phyloP scores from a whole-genome alignment of 2,113 vertebrate species.

The Canis aureus region DNA sequence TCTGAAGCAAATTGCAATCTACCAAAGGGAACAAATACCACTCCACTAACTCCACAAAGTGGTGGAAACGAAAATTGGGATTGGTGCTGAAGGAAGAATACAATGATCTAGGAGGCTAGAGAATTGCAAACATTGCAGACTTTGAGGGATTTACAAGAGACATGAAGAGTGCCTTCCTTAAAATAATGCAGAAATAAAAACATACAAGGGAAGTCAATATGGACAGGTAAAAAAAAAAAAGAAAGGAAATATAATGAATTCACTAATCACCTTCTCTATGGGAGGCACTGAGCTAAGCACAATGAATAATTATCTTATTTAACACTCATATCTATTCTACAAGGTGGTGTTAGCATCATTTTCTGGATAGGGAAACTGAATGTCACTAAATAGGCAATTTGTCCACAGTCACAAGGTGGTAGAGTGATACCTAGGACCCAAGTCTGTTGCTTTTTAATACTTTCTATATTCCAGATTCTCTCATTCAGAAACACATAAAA shows the following conservation, averaged over 20 bases:
- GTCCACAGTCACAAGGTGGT: not conserved
- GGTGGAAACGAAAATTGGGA: not conserved
- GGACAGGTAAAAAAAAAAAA: not conserved
- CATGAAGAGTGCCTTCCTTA: not conserved
- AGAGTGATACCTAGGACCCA: not conserved
- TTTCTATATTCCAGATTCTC: not conserved
- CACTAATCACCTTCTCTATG: not conserved
- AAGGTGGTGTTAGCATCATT: not conserved
- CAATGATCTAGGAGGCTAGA: not conserved
- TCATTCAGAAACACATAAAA: not conserved
- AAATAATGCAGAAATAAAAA: not conserved
- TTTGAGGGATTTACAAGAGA: not conserved
- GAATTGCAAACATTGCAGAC: not conserved
- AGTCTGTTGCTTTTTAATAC: slow-evolving; percentile 56
- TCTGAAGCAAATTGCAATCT: not conserved
- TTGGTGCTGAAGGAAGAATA: not conserved
- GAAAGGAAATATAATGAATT: not conserved
- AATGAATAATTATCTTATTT: slow-evolving; percentile 18
- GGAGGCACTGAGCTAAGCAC: not conserved
- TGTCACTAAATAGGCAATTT: not conserved
- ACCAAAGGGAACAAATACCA: not conserved
- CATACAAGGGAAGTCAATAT: not conserved
- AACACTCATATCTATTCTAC: not conserved
- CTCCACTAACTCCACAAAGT: not conserved
- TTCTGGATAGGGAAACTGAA: not conserved